Percentiles rank a stretch among this genome's conserved stretches.
phyloP scores from a whole-genome alignment of 1,140 invertebrate genomes.

The Drosophila sechellia region DNA sequence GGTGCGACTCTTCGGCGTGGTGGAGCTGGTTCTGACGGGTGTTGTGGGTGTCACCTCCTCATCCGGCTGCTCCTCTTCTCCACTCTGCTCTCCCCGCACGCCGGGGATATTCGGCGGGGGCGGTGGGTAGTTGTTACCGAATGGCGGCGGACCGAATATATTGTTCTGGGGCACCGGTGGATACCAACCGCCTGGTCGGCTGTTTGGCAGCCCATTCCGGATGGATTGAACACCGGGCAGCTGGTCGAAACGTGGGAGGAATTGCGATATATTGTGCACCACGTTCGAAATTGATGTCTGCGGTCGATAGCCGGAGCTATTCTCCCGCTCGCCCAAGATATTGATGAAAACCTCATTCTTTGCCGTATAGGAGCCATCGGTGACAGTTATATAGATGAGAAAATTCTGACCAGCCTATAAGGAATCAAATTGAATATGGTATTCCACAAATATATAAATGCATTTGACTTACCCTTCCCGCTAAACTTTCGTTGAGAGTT shows the following conservation, averaged over 20 bases:
- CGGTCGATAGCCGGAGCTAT: slow-evolving; percentile 49
- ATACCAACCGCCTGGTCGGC: slow-evolving; percentile 39
- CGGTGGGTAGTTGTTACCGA: slow-evolving; percentile 52
- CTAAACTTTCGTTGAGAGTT: slow-evolving; percentile 89
- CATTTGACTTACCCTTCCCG: slow-evolving; percentile 86
- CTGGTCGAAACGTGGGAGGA: slow-evolving; percentile 66
- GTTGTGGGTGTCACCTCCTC: slow-evolving; percentile 7
- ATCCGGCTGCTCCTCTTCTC: slow-evolving; percentile 8
- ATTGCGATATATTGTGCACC: slow-evolving; percentile 76
- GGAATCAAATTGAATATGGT: slow-evolving; percentile 3
- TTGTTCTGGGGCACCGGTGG: slow-evolving; percentile 49
- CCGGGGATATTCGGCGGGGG: slow-evolving; percentile 1
- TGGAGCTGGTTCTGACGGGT: slow-evolving; percentile 8
- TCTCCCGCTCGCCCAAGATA: slow-evolving; percentile 85
- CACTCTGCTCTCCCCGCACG: not conserved
- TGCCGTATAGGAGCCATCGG: slow-evolving; percentile 88
- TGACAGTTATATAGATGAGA: slow-evolving; percentile 89
- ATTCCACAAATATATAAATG: too few species aligned
- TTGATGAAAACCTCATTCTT: slow-evolving; percentile 90
- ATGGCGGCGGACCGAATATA: slow-evolving; percentile 41
- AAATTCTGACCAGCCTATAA: slow-evolving; percentile 89
- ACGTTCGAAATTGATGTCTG: slow-evolving; percentile 73
- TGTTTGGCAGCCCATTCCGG: slow-evolving; percentile 62
- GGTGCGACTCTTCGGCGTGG: slow-evolving; percentile 58
- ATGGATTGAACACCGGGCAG: slow-evolving; percentile 71